Conservation (phyloP, 2,113 vertebrate genomes). For the Alligator mississippiensis region DNA sequence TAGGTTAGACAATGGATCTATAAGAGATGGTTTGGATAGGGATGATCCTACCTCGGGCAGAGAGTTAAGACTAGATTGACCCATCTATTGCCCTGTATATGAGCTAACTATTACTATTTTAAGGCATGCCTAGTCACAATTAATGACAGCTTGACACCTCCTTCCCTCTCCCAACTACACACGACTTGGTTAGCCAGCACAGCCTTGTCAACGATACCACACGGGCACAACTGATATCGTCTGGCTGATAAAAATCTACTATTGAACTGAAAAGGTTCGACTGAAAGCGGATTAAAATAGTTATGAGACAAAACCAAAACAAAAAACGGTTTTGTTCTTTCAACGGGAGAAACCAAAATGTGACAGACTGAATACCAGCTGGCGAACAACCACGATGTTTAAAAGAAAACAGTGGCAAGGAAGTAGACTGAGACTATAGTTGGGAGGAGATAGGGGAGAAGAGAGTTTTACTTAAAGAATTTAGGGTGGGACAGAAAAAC, state of each 20-base stretch:
- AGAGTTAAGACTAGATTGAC: background rate
- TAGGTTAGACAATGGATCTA: no score
- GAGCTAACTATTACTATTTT: background rate
- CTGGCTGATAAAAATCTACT: background rate
- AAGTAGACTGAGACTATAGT: background rate
- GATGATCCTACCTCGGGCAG: background rate
- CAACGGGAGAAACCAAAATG: background rate
- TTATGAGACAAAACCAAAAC: no score
- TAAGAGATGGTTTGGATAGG: background rate
- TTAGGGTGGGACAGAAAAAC: background rate
- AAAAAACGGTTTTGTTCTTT: background rate
- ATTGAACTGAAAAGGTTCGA: background rate
- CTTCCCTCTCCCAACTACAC: background rate
- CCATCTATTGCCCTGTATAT: no score
- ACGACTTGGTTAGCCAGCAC: background rate
- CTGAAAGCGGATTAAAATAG: no score
- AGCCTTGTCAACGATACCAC: background rate
- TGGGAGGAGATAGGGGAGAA: background rate
- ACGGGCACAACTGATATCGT: background rate
- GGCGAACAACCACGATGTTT: fast-evolving
- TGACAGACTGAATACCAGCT: background rate
- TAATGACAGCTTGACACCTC: background rate
- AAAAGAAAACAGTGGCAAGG: background rate
- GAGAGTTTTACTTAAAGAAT: background rate
- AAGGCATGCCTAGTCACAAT: background rate